Conservation (phyloP, 2,113 vertebrate genomes). For the Calyptommatus sinebrachiatus region DNA sequence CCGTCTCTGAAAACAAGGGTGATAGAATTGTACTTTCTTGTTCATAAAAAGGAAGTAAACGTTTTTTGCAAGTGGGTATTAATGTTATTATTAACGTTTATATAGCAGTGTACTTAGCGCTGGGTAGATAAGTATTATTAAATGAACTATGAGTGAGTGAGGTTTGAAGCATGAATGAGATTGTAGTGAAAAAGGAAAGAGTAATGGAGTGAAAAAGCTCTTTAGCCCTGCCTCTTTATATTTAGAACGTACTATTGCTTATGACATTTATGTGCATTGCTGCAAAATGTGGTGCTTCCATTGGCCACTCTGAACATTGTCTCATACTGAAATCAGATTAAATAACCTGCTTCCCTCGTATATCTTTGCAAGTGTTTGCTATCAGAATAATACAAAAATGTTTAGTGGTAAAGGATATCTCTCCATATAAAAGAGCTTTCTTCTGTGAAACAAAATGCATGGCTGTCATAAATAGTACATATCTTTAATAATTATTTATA, state of each 20-base stretch:
- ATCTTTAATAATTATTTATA: not conserved
- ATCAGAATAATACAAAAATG: not conserved
- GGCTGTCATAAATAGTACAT: not conserved
- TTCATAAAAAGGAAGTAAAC: not conserved
- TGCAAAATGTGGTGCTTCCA: not conserved
- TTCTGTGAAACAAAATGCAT: not conserved
- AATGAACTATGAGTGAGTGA: not conserved
- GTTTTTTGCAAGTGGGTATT: not conserved
- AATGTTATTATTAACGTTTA: no score
- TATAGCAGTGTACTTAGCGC: not conserved
- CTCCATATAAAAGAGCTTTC: not conserved
- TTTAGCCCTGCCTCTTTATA: not conserved
- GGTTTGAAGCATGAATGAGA: not conserved
- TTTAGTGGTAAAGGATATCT: conserved; percentile 20
- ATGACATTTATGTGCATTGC: conserved; percentile 25
- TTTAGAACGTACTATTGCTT: not conserved
- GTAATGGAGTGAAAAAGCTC: not conserved
- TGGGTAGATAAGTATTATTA: not conserved
- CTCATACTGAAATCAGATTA: not conserved
- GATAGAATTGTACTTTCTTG: not conserved
- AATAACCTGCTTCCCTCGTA: not conserved
- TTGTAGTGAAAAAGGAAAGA: not conserved
- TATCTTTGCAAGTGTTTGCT: not conserved
- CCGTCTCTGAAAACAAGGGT: conserved; percentile 14
- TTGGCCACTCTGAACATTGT: not conserved